Percentiles rank a stretch among this genome's conserved stretches.
Conservation (phyloP, 2,888 invertebrate species). For the Epiblema foenella region DNA sequence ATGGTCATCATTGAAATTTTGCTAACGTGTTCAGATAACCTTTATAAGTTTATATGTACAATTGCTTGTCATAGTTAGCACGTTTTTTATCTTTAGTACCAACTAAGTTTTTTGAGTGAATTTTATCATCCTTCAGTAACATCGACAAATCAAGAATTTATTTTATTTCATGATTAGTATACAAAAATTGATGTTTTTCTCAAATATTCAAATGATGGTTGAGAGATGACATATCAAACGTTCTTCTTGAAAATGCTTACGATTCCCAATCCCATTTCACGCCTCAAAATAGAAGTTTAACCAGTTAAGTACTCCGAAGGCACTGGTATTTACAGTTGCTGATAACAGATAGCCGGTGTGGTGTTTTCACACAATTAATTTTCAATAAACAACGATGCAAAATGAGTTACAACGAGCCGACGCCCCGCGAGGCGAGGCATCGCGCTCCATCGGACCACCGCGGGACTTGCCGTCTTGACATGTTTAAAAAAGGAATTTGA, state of each 20-base stretch:
- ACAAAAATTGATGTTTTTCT: neutral
- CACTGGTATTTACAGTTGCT: slow-evolving; percentile 53
- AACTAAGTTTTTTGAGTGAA: neutral
- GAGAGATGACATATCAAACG: neutral
- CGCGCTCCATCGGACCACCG: slow-evolving; percentile 64
- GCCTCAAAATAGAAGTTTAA: neutral
- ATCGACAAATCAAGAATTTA: neutral
- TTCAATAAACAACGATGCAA: slow-evolving; percentile 72
- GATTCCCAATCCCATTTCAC: neutral
- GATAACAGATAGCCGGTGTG: slow-evolving; percentile 57
- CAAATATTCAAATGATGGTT: neutral
- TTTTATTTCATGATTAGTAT: neutral
- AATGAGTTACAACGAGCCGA: slow-evolving; percentile 62
- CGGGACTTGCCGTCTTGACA: slow-evolving; percentile 57
- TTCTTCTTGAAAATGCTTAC: neutral
- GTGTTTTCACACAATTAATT: slow-evolving; percentile 74
- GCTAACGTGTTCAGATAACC: slow-evolving; percentile 22
- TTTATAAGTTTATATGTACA: too few relatives aligned
- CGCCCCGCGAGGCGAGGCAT: slow-evolving; percentile 64
- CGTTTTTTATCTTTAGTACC: neutral
- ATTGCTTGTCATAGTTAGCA: neutral
- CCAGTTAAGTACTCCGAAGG: slow-evolving; percentile 41
- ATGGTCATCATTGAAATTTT: slow-evolving; percentile 31
- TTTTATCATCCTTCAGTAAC: neutral
- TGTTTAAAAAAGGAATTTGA: slow-evolving; percentile 48